Evolutionary conservation across 1,140 invertebrate genomes (phyloP).

Genomic region (Theocolax elegans): DNA sequence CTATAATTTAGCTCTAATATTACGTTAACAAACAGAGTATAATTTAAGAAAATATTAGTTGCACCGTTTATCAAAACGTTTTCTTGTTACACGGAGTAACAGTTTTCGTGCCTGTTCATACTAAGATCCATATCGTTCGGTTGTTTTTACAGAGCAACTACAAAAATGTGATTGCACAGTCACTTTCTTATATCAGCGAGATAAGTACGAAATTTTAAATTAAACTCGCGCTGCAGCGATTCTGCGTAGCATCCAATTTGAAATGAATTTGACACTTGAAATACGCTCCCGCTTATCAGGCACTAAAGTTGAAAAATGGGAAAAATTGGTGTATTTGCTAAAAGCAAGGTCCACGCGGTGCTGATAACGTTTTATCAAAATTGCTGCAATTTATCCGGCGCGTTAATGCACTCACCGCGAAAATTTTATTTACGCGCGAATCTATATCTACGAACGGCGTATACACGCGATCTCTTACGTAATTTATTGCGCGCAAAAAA

Average conservation of each 20-base stretch:
- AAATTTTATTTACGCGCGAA: neutral
- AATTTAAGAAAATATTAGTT: too few relatives aligned
- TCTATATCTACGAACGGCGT: neutral
- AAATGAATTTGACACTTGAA: constrained; percentile 32
- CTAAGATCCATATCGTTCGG: too few relatives aligned
- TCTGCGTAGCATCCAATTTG: constrained; percentile 1
- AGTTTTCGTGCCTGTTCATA: too few relatives aligned
- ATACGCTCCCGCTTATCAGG: constrained; percentile 11
- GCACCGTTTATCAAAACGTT: too few relatives aligned
- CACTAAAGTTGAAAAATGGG: neutral
- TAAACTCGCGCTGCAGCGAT: neutral
- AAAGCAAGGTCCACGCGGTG: constrained; percentile 21
- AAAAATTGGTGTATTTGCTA: constrained; percentile 25
- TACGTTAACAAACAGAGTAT: too few relatives aligned
- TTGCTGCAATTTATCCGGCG: constrained; percentile 12
- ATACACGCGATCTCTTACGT: neutral
- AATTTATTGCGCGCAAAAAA: too few relatives aligned
- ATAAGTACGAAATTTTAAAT: constrained; percentile 1
- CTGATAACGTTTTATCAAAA: constrained; percentile 38
- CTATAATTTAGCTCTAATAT: too few relatives aligned
- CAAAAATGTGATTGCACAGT: neutral
- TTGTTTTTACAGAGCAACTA: too few relatives aligned
- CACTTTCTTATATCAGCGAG: constrained; percentile 17
- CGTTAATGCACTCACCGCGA: neutral
- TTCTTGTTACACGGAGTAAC: too few relatives aligned